phyloP scores from a whole-genome alignment of 2,113 vertebrate genomes.

The Boulengeromyrus knoepffleri region DNA sequence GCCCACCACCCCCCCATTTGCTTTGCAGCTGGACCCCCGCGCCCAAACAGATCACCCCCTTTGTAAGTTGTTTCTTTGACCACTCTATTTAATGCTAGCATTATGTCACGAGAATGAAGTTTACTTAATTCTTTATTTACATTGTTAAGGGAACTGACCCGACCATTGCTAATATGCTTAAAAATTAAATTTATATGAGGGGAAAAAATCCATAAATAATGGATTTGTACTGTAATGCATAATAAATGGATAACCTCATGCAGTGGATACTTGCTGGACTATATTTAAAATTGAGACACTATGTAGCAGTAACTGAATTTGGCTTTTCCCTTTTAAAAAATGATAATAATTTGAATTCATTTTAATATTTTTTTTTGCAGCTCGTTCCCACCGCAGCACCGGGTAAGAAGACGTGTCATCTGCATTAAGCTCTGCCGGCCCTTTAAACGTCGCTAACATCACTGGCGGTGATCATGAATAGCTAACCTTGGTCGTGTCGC shows the following conservation, averaged over 20 bases:
- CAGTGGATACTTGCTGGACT: background rate
- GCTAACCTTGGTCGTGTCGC: constrained; percentile 31
- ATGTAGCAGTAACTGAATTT: background rate
- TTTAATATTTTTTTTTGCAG: background rate
- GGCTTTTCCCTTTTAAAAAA: background rate
- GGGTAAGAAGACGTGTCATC: background rate
- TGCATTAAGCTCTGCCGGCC: constrained; percentile 13
- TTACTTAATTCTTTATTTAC: background rate
- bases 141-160: background rate
- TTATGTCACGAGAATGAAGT: background rate
- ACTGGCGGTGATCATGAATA: constrained; percentile 18
- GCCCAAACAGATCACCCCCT: background rate
- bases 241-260: background rate
- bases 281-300: background rate
- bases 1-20: constrained; percentile 16
- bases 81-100: constrained; percentile 7
- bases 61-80: background rate
- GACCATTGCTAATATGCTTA: background rate
- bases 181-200: background rate
- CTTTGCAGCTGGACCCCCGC: background rate
- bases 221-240: background rate
- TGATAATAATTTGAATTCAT: background rate
- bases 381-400: background rate
- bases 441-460: constrained; percentile 12
- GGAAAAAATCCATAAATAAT: background rate